Conservation (phyloP, 2,797 vertebrate genomes). For the Peromyscus nudipes region DNA sequence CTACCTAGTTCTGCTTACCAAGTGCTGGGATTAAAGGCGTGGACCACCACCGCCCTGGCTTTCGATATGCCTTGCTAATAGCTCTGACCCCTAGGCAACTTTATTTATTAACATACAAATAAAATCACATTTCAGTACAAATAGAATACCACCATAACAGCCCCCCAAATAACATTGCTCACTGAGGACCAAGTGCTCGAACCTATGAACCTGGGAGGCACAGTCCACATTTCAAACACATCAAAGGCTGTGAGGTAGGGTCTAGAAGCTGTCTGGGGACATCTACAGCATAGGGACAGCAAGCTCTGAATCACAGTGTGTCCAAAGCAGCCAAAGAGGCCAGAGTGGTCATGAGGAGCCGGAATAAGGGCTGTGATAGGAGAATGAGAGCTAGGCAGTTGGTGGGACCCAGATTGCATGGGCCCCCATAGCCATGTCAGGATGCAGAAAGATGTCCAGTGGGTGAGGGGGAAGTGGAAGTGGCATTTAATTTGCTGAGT, state of each 20-base stretch:
- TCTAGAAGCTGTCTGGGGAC: background rate
- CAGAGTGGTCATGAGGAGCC: background rate
- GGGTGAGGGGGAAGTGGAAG: background rate
- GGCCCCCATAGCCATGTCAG: background rate
- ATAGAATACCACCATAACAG: too few relatives aligned
- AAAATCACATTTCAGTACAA: too few relatives aligned
- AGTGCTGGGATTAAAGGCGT: too few relatives aligned
- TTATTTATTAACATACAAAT: too few relatives aligned
- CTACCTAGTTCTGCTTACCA: too few relatives aligned
- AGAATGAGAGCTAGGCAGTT: background rate
- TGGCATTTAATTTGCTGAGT: background rate
- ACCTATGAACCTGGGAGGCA: too few relatives aligned
- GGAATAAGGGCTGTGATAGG: rapidly evolving
- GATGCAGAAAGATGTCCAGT: background rate
- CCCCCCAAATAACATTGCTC: background rate
- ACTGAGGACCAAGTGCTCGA: background rate
- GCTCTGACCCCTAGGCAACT: too few relatives aligned
- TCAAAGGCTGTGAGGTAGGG: background rate
- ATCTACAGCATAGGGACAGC: background rate
- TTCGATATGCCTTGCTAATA: too few relatives aligned
- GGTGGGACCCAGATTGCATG: background rate
- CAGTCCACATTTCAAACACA: background rate
- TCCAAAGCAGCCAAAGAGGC: background rate
- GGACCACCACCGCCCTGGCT: too few relatives aligned
- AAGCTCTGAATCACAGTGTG: background rate